Evolutionary conservation across 2,113 vertebrate genomes (phyloP).

Genomic region (Coturnix japonica): DNA sequence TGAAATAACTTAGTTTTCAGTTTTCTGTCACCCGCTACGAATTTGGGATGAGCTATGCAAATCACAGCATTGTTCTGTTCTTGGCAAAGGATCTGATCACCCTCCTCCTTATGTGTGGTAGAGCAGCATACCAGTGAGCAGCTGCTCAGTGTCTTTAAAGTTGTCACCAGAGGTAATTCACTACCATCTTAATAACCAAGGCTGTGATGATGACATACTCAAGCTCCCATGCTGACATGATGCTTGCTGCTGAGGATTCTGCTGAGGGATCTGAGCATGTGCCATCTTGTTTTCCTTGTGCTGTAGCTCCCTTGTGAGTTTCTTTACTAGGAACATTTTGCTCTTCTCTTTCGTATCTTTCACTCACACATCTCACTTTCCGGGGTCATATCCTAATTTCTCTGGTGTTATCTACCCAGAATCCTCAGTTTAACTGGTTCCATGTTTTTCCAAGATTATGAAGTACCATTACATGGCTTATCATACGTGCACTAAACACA

Average conservation of each 20-base stretch:
- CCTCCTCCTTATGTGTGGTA: neutral
- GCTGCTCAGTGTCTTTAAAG: neutral
- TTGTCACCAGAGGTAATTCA: neutral
- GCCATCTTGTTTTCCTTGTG: neutral
- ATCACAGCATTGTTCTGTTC: neutral
- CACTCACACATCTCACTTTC: neutral
- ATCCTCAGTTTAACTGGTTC: neutral
- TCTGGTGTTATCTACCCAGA: neutral
- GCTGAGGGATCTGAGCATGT: neutral
- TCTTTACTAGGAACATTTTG: neutral
- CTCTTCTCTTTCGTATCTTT: neutral
- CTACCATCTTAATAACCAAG: neutral
- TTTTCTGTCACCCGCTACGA: neutral
- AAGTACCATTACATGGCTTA: neutral
- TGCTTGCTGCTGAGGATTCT: neutral
- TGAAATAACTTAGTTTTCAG: neutral
- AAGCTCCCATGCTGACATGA: neutral
- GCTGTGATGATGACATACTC: neutral
- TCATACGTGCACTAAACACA: neutral
- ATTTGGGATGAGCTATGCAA: neutral
- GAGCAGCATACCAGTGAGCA: neutral
- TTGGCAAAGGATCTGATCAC: neutral
- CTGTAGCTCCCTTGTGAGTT: neutral
- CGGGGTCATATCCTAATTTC: neutral
- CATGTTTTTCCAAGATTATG: neutral